These are phyloP conservation scores for Azemiops feae DNA, from an alignment of 2,113 vertebrate genomes.

Conservation along the genomic window DNA sequence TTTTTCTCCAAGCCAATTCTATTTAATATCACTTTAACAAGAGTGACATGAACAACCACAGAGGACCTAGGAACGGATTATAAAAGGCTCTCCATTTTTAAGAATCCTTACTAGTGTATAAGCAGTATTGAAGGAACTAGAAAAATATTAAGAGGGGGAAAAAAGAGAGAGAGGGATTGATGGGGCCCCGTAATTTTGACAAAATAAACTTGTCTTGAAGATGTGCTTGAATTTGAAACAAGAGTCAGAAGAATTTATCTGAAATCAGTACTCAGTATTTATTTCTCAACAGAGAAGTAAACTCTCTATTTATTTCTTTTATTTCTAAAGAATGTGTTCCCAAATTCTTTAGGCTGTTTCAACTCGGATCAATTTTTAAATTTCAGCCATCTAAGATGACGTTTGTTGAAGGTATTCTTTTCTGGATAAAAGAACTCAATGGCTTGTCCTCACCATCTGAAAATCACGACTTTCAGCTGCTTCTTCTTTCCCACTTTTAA, in stretches of 20 bases:
- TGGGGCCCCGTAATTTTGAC: not conserved
- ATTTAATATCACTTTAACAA: no score
- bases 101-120: no score
- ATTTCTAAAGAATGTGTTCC: not conserved
- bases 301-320: not conserved
- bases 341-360: not conserved
- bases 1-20: not conserved
- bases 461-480: slow-evolving; percentile 91
- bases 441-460: slow-evolving; percentile 83
- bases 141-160: not conserved
- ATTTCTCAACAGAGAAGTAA: no score
- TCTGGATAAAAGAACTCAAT: not conserved
- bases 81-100: no score
- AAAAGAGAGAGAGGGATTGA: not conserved
- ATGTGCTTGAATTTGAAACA: not conserved
- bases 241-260: not conserved
- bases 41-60: no score
- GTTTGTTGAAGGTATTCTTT: not conserved
- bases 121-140: no score
- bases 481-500: slow-evolving; percentile 79
- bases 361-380: not conserved
- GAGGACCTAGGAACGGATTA: no score
- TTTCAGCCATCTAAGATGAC: not conserved
- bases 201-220: not conserved
- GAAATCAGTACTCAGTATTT: not conserved